Base-by-base conservation (phyloP, 2,888 invertebrate species). In the Drosophila meridiana region DNA sequence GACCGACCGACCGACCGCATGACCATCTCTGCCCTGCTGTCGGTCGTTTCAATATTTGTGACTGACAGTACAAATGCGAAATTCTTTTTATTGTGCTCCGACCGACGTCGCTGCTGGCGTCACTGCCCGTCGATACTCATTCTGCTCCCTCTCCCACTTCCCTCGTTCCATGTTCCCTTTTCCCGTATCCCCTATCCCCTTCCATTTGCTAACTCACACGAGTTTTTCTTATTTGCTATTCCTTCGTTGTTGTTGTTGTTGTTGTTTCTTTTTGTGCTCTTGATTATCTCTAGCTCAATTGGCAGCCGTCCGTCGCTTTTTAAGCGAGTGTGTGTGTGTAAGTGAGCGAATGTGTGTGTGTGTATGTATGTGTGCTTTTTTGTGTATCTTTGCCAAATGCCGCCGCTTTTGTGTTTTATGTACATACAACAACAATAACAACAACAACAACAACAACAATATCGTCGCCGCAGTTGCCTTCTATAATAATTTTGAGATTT, bases 11-110 rank as follows among this genome's bases (percentile, higher is more conserved):
- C 36, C 32, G 13, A 4, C 45, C 42, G 26, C 2, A 26, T 28
- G 40, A 32, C 26, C 32, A 26, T 34, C n/a, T 14, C 32, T 30
- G 13, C 32, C 30, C 43, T 26, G 9, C 34, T 32, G 26, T 20
- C 28, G 47, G 69, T 71, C 81, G 62, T 65, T 78, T 82, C 82
- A 84, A 84, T 84, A 87, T 84, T 84, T 87, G 78, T 87, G 85
- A 85, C 82, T 84, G 84, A 87, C 84, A 78, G 85, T 82, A 84
- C 85, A 87, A 87, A 85, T 85, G 84, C 87, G 87, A 85, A 87
- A 84, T 87, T 85, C 87, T 87, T 87, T 82, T 87, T 74, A 82
- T 84, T 84, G 82, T 84, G 74, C 60, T 53, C 57, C 67, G 72
- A 73, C 64, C 63, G 67, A 45, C 67, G 69, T 65, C 75, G 73